Percentiles rank a stretch among this genome's conserved stretches.
Conservation (phyloP, 2,113 vertebrate genomes). For the human region DNA sequence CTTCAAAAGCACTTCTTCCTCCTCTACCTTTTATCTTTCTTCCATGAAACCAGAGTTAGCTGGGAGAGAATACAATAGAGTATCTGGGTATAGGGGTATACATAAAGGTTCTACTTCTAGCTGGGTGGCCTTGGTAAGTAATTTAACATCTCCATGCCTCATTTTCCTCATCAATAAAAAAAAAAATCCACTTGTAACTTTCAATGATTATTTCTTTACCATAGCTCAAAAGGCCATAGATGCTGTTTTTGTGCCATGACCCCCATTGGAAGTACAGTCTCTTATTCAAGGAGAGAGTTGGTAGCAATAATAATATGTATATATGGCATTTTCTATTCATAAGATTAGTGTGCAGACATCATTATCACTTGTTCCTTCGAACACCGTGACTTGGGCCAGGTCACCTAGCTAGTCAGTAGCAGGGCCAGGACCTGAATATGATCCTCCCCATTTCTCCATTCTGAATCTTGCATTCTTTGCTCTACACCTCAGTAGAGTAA, state of each 20-base stretch:
- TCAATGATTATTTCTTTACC: conserved; percentile 2
- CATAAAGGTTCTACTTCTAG: not conserved
- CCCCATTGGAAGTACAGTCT: not conserved
- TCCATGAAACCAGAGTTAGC: not conserved
- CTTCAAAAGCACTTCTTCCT: not conserved
- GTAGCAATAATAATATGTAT: not conserved
- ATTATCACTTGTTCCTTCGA: not conserved
- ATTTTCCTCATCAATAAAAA: not conserved
- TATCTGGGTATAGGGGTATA: not conserved
- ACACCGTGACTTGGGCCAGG: not conserved
- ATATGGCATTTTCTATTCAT: not conserved
- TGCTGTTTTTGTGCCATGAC: not conserved
- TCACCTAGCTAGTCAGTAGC: not conserved
- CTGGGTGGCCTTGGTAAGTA: not conserved
- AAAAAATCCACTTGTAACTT: not conserved
- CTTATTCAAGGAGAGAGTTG: not conserved
- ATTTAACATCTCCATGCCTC: not conserved
- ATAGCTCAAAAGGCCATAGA: not conserved
- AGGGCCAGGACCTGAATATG: not conserved
- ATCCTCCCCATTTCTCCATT: not conserved
- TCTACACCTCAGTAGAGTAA: not conserved
- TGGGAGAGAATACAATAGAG: not conserved
- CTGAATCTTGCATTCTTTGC: not conserved
- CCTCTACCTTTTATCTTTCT: not conserved
- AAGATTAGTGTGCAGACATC: not conserved